A percentile compares a stretch with the other conserved stretches of the same genome.
Conservation (phyloP, 2,888 invertebrate genomes). For the Calliopum simillimum region DNA sequence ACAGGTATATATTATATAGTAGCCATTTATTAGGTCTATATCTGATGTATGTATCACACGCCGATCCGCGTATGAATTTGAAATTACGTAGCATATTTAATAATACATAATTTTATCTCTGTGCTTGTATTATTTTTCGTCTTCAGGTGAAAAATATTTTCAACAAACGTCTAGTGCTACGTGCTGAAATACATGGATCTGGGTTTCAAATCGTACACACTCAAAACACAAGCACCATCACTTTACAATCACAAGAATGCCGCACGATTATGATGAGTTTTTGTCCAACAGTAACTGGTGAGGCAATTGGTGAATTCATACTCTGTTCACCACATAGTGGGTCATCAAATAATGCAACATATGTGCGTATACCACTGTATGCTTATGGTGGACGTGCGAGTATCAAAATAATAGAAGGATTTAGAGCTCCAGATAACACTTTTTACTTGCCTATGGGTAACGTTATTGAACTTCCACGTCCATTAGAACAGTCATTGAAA, state of each 20-base stretch:
- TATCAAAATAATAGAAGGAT: conserved; percentile 68
- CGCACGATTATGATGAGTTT: conserved; percentile 70
- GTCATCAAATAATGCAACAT: conserved; percentile 45
- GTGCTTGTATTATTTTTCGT: too few species aligned
- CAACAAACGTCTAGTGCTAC: conserved; percentile 70
- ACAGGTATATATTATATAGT: conserved; percentile 48
- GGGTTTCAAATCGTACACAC: conserved; percentile 66
- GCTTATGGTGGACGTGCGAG: conserved; percentile 73
- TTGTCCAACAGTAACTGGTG: conserved; percentile 70
- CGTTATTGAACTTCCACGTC: conserved; percentile 66
- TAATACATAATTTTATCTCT: too few species aligned
- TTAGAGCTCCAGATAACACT: conserved; percentile 71
- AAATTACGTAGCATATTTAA: too few species aligned
- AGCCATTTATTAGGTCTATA: conserved; percentile 48
- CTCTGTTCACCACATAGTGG: conserved; percentile 67
- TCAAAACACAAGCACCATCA: conserved; percentile 61
- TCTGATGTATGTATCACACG: too few species aligned
- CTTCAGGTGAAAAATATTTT: conserved; percentile 69
- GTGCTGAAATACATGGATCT: conserved; percentile 68
- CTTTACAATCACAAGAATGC: conserved; percentile 72
- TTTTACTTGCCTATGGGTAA: conserved; percentile 72
- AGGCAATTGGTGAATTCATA: conserved; percentile 70
- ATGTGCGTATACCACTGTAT: conserved; percentile 66
- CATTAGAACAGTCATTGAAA: conserved; percentile 68
- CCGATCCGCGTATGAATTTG: too few species aligned